Conservation (phyloP, 1,140 invertebrate species). For the Drosophila kanapiae region DNA sequence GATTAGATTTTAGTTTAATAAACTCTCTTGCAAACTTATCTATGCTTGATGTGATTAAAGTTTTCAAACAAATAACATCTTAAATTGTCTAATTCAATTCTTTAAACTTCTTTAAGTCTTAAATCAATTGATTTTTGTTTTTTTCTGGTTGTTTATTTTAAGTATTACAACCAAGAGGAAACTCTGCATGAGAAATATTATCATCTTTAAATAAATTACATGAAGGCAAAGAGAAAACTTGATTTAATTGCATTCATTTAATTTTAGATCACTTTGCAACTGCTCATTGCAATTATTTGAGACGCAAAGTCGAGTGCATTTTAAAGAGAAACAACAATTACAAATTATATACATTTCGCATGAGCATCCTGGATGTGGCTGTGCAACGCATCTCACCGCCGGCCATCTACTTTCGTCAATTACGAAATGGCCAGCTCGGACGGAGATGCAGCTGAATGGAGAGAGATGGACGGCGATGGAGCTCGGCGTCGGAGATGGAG, state of each 20-base stretch:
- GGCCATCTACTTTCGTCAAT: constrained; percentile 78
- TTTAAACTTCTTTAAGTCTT: background rate
- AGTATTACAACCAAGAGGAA: background rate
- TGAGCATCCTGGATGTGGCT: constrained; percentile 40
- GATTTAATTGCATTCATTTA: constrained; percentile 34
- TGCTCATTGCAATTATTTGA: constrained; percentile 49
- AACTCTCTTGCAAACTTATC: too few species aligned
- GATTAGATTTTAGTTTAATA: too few species aligned
- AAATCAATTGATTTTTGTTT: too few species aligned
- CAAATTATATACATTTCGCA: constrained; percentile 75
- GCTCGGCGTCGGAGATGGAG: constrained; percentile 5
- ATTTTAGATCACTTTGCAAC: constrained; percentile 31
- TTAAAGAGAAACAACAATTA: constrained; percentile 62
- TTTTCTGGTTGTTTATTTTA: background rate
- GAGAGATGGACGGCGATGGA: constrained; percentile 10
- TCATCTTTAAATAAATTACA: background rate
- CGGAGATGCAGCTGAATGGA: background rate
- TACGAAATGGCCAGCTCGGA: constrained; percentile 51
- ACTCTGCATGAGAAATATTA: background rate
- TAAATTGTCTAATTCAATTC: background rate
- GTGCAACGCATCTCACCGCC: constrained; percentile 34
- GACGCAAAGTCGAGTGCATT: constrained; percentile 48
- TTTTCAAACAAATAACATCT: background rate
- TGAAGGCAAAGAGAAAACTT: constrained; percentile 22
- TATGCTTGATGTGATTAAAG: too few species aligned